Conservation (phyloP, 2,797 vertebrate genomes). For the Ficedula albicollis region DNA sequence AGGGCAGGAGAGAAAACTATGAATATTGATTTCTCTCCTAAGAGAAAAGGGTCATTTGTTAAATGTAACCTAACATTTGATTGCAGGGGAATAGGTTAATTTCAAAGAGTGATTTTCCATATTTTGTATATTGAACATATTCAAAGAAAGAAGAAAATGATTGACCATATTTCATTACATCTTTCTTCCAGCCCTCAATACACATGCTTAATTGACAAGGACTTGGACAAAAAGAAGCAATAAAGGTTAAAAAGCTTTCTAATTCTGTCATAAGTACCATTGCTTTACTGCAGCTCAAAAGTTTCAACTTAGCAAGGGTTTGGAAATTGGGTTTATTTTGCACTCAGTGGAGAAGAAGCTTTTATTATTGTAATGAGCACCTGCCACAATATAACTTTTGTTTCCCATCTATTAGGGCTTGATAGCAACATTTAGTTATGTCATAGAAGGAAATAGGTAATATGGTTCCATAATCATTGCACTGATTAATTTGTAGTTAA, state of each 20-base stretch:
- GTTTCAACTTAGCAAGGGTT: neutral
- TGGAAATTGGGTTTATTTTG: neutral
- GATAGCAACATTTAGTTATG: neutral
- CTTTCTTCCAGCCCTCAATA: neutral
- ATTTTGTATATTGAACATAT: neutral
- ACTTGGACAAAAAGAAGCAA: neutral
- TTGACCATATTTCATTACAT: neutral
- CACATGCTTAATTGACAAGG: neutral
- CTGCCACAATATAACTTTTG: neutral
- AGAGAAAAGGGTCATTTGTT: conserved; percentile 21
- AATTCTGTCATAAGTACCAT: neutral
- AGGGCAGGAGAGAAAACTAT: neutral
- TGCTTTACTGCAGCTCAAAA: neutral
- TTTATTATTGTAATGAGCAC: neutral
- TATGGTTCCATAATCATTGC: neutral
- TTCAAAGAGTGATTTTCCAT: neutral
- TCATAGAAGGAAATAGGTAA: neutral
- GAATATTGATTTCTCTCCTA: conserved; percentile 14
- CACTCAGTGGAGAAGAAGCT: neutral
- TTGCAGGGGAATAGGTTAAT: conserved; percentile 23
- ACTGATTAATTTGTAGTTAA: neutral
- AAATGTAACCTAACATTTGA: neutral
- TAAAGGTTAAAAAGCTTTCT: conserved; percentile 4
- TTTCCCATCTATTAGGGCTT: neutral
- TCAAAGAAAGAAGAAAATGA: neutral